Evolutionary conservation across 37 sponge, comb jelly and placozoan genomes (phyloP).

Genomic region (Cliona cf. orientalis): DNA sequence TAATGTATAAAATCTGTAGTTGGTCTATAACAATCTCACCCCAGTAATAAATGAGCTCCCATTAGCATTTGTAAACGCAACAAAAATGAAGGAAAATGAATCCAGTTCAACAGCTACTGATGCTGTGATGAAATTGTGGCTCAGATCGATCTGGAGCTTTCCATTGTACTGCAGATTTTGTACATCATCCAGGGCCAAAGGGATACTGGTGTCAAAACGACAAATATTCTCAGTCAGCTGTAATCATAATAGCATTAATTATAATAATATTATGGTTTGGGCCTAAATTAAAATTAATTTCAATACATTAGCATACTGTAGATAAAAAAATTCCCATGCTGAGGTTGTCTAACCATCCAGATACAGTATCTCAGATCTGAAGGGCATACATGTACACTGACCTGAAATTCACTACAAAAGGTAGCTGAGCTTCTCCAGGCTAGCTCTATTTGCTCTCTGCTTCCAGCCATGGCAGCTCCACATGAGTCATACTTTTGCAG

Average conservation of each 20-base stretch:
- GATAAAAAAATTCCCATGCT: neutral
- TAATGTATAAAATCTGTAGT: neutral
- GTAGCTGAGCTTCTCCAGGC: neutral
- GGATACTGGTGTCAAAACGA: no score
- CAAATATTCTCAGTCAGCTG: no score
- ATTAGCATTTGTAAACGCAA: neutral
- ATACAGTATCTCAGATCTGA: no score
- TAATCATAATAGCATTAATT: no score
- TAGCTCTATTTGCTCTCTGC: no score
- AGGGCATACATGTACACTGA: no score
- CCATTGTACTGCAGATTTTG: neutral
- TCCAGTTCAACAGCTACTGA: neutral
- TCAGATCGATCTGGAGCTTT: neutral
- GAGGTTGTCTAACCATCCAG: no score
- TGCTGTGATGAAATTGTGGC: neutral
- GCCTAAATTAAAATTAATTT: no score
- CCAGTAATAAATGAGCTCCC: no score
- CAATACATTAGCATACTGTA: neutral
- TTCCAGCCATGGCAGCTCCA: neutral
- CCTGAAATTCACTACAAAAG: no score
- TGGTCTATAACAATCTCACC: no score
- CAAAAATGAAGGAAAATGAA: neutral
- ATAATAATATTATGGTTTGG: no score
- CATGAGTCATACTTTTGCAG: constrained; percentile 9
- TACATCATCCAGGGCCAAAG: neutral